Evolutionary conservation across 2,888 invertebrate genomes (phyloP).

Genomic region (Pyrrhia umbra): DNA sequence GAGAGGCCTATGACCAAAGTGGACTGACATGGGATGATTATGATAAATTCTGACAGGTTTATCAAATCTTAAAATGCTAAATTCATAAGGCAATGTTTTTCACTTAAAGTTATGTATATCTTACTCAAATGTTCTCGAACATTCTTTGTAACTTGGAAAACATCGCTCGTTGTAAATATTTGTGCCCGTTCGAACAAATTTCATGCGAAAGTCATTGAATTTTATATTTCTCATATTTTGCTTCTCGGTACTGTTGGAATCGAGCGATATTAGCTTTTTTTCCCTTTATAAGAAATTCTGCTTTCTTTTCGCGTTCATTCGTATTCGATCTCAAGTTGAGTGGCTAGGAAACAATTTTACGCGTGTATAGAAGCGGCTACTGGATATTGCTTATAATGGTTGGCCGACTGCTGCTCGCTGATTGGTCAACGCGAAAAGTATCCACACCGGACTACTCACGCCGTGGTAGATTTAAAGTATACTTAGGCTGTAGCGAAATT

Average conservation of each 20-base stretch:
- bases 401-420: too few relatives aligned
- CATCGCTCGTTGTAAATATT: conserved; percentile 38
- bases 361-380: background rate
- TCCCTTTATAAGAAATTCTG: conserved; percentile 3
- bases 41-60: background rate
- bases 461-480: too few relatives aligned
- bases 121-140: conserved; percentile 4
- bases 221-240: conserved; percentile 30
- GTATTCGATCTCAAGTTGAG: background rate
- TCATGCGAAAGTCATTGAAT: conserved; percentile 20
- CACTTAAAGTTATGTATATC: conserved; percentile 19
- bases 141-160: conserved; percentile 38
- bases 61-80: background rate
- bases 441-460: too few relatives aligned
- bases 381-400: too few relatives aligned
- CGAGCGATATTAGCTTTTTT: conserved; percentile 22
- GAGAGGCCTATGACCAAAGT: too few relatives aligned
- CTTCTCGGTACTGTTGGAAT: conserved; percentile 20
- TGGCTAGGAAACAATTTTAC: background rate
- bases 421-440: too few relatives aligned
- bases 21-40: background rate
- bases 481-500: too few relatives aligned
- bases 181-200: conserved; percentile 20
- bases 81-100: background rate
- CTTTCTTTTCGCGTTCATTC: conserved; percentile 2